Evolutionary conservation across 2,888 invertebrate genomes (phyloP).

Genomic region (Bursaphelenchus okinawaensis): DNA sequence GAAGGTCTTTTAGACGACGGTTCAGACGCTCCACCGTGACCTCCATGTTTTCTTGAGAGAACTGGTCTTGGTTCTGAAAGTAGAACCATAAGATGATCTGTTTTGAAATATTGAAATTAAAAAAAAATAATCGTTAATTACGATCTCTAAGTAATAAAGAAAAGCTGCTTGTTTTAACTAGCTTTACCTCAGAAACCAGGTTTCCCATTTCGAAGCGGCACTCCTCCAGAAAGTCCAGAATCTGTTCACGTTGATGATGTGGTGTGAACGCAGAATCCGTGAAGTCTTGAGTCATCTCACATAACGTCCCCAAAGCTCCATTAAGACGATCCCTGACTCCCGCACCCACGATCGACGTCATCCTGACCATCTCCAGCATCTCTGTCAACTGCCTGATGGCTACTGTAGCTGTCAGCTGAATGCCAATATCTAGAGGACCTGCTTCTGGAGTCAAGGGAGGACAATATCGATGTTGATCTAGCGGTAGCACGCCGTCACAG

Average conservation of each 20-base stretch:
- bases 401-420: slow-evolving; percentile 67
- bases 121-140: slow-evolving; percentile 1
- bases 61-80: slow-evolving; percentile 17
- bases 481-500: slow-evolving; percentile 77
- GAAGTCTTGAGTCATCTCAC: slow-evolving; percentile 90
- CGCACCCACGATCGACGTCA: slow-evolving; percentile 69
- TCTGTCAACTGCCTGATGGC: slow-evolving; percentile 78
- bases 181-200: slow-evolving; percentile 65
- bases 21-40: slow-evolving; percentile 56
- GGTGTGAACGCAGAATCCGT: slow-evolving; percentile 98
- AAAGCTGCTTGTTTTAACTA: slow-evolving; percentile 4
- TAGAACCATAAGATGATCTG: too few species aligned
- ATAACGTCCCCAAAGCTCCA: slow-evolving; percentile 78
- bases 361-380: slow-evolving; percentile 77
- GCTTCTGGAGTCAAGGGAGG: slow-evolving; percentile 31
- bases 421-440: slow-evolving; percentile 59
- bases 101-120: too few species aligned
- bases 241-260: slow-evolving; percentile 91
- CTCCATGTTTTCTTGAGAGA: slow-evolving; percentile 37
- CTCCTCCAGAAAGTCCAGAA: slow-evolving; percentile 78
- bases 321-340: slow-evolving; percentile 73
- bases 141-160: not conserved
- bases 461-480: slow-evolving; percentile 47
- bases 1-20: slow-evolving; percentile 52
- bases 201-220: slow-evolving; percentile 85